Evolutionary conservation across 2,888 invertebrate species (phyloP), one percentile per base, ranked within the genome.

Genomic region (Galeruca laticollis): DNA sequence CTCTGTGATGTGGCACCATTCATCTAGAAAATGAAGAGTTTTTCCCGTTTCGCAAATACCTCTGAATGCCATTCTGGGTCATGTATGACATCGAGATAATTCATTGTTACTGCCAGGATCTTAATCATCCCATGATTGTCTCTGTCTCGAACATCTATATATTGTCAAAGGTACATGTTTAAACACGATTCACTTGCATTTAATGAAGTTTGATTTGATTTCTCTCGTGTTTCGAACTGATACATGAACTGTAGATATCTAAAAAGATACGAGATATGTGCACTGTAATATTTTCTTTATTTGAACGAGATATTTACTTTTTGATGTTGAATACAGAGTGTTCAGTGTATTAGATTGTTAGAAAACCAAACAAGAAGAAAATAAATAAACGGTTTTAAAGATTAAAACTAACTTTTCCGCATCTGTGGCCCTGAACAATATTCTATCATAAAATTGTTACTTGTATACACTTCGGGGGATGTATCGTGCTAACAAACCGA

Each of bases 21-120:
- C 35, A 33, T 52, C 56, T 31, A 13, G 15, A 56, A 33, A 56
- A 56, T 54, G 15, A 15, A 31, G 33, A 21, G 52, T 56, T 56
- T 56, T 56, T 31, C 33, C 33, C 18, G 15, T 35, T 35, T 10
- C 33, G 56, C 33, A 56, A 56, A 56, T 56, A 56, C 18, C 33
- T 56, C 33, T 35, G 9, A 35, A 33, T 35, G 35, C 35, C 35
- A 54, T 31, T 54, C 56, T 8, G 56, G 56, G 35, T 56, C 56
- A 33, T 56, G n/a, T 52, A 21, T 52, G 33, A 56, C 56, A 33
- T 18, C n/a, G 20, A 35, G n/a, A 56, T 56, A 56, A 56, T 31
- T 56, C 33, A 56, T 56, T 35, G 56, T 35, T 56, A 18, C 56
- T 33, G 56, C n/a, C 56, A 56, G 35, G 56, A 56, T 56, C 56